Base-by-base conservation (phyloP, 35 echinoderm and acorn worm species). In the Anneissia japonica region DNA sequence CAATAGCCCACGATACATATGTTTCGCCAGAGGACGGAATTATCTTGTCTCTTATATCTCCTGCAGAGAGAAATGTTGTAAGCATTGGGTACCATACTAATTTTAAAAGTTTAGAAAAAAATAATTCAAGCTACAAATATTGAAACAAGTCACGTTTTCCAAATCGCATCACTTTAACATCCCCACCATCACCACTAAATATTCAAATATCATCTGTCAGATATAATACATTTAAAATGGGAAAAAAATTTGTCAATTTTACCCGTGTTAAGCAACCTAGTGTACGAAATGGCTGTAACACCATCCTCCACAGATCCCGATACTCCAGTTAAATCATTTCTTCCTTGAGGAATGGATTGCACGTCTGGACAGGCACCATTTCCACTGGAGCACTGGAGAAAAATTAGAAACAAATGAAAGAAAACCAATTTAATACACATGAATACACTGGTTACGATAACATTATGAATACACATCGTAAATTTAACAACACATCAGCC, bases 1-100 rank as follows among this genome's bases (percentile, higher is more conserved):
- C 91, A 32, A 76, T 32, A 32, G 86, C 79, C 91, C 91, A 92
- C 28, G 81, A 82, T 4, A 92, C 51, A 37, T 84, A 92, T 0
- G 80, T 82, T 0, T 80, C 85, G 29, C 46, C 26, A 23, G 55
- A 81, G 19, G 82, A 84, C 23, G 75, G 81, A 13, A 92, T 88
- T 13, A 36, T 35, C 38, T 79, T 92, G 37, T 92, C 91, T 21
- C 35, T 82, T 16, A 55, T 17, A 46, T 77, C 82, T 74, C 86
- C 91, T 92, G 72, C 56, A 31, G 30, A 10, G 26, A 36, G 13
- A n/a, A 84, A 84, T n/a, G n/a, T n/a, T n/a, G n/a, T n/a, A n/a
- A n/a, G n/a, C n/a, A n/a, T n/a, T n/a, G n/a, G n/a, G n/a, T n/a
- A n/a, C n/a, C n/a, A n/a, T n/a, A n/a, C n/a, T n/a, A n/a, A n/a